Base-by-base conservation (phyloP, 2,888 invertebrate genomes). In the Agrotis exclamationis region DNA sequence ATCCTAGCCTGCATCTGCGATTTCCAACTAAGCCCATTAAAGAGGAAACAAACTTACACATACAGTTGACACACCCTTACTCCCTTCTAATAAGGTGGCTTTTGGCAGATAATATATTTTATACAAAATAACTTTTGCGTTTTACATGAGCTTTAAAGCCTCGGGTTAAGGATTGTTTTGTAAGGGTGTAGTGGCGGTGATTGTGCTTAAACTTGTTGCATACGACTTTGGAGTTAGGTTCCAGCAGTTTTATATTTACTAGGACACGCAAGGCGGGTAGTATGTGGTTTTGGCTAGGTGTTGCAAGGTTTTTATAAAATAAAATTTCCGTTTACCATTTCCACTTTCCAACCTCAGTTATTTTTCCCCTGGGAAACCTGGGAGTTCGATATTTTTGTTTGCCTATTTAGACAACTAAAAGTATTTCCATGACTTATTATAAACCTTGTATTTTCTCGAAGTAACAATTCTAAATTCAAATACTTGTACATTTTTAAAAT, bases 1-100 rank as follows among this genome's bases (percentile, higher is more conserved):
- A 84, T 84, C 79, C 84, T 63, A 66, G 60, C 72, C 51, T 85
- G 85, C 84, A 81, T 78, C 80, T 85, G 84, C 79, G 68, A 79
- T 79, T 71, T 74, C 63, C 53, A 72, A 75, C 85, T 77, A 81
- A 84, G 68, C 74, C 84, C 82, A 77, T 84, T 85, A 85, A 70
- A 74, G 14, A 44, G 33, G 3, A 60, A 76, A 85, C 84, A 71
- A 79, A 76, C 67, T 65, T 77, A 70, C 0, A 24, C 13, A n/a
- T 69, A 63, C 76, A 44, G 33, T 44, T 45, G 2, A 50, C 16
- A 28, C 11, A 16, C 13, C 45, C 53, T 56, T 85, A 73, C 9
- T 11, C 5, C 20, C 3, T 47, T 9, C 11, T 0, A 5, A 51
- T 70, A 83, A 62, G 54, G 73, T 65, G 39, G 24, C 3, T 71